Base-by-base conservation (phyloP, 2,888 invertebrate species). In the Drosophila birchii region DNA sequence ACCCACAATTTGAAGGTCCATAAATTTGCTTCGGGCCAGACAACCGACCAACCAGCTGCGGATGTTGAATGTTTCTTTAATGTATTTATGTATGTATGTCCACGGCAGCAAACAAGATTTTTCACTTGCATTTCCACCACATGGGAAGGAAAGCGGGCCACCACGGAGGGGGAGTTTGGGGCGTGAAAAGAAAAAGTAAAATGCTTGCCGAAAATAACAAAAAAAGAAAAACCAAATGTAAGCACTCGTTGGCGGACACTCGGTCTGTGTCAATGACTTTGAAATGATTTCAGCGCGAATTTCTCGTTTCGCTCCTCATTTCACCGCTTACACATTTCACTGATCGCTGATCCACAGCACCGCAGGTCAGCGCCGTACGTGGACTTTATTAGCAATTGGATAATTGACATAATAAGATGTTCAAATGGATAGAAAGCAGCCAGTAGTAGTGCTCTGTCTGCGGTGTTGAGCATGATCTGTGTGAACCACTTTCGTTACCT, bases 311-410 rank as follows among this genome's bases (percentile, higher is more conserved):
- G 60, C 68, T 78, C 85, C 60, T 45, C 72, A 57, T 76, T 78
- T 64, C 58, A 53, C 67, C 75, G 83, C 45, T 54, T 66, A 47
- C 29, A 75, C 72, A 51, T 72, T 72, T 73, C 45, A 73, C 64
- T 41, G 60, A 58, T 61, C 60, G 38, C 9, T 41, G 75, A 67
- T 66, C 51, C 58, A 54, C 63, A 51, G 45, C 64, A 53, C 64
- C 57, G 63, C 79, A 73, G 82, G 82, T 84, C 85, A 87, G 78
- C 75, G n/a, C 44, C 70, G 80, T 86, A 86, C 86, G 88, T 86
- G 85, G 66, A 84, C 82, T 81, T 81, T 75, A 86, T 88, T 82
- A 81, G 74, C 87, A 81, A 85, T 86, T 78, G 88, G 85, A 88
- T 86, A 86, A 88, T 86, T 88, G 79, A 78, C 79, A 79, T 86